Percentiles rank a stretch among this genome's conserved stretches.
Evolutionary conservation across 2,888 invertebrate genomes (phyloP).

Genomic region (Cerastoderma edule): DNA sequence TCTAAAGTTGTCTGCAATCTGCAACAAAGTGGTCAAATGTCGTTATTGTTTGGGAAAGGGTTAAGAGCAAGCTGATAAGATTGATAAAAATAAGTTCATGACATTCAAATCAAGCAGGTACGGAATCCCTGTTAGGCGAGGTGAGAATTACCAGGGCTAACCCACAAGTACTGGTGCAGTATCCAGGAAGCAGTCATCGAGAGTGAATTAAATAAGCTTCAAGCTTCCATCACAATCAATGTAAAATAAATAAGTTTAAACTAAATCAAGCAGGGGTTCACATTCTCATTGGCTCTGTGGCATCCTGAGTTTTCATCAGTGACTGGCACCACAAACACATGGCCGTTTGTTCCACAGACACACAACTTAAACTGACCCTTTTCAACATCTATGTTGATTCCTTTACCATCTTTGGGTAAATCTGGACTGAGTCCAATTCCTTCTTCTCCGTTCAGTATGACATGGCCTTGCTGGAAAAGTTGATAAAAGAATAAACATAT

Average conservation of each 20-base stretch:
- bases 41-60: no score
- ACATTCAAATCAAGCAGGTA: neutral
- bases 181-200: no score
- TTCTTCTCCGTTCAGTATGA: conserved; percentile 37
- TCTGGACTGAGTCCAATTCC: conserved; percentile 38
- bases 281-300: conserved; percentile 47
- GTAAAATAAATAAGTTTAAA: no score
- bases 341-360: conserved; percentile 70
- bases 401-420: conserved; percentile 46
- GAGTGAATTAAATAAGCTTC: no score
- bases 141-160: no score
- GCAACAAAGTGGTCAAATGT: no score
- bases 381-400: neutral
- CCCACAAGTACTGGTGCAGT: no score
- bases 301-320: conserved; percentile 56
- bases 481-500: no score
- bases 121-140: neutral
- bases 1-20: no score
- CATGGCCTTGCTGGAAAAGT: conserved; percentile 35
- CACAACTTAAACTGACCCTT: conserved; percentile 70
- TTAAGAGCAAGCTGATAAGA: no score
- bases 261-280: conserved; percentile 58
- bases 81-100: neutral
- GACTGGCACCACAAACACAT: conserved; percentile 70
- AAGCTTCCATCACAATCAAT: no score